Percentiles rank a stretch among this genome's conserved stretches.
Conservation (phyloP, 2,113 vertebrate species). For the Heptranchias perlo region DNA sequence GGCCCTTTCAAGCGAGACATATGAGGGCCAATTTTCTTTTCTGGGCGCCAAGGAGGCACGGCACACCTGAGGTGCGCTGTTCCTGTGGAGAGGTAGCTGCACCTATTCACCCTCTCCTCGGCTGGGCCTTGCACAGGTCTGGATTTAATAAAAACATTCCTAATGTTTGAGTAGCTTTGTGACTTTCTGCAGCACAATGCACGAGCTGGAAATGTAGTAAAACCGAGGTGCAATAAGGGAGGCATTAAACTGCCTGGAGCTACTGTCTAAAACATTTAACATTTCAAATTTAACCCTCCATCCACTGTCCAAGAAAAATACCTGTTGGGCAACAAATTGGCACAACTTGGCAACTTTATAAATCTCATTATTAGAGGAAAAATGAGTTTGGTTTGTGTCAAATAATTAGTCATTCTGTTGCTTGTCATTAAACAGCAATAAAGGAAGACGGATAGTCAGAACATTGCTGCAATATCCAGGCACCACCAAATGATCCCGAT, state of each 20-base stretch:
- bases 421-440: too few species aligned
- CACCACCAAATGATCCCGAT: neutral
- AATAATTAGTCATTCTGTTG: neutral
- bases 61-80: neutral
- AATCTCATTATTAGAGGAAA: neutral
- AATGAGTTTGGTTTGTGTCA: neutral
- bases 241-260: neutral
- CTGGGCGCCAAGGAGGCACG: neutral
- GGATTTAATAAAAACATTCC: neutral
- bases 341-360: neutral
- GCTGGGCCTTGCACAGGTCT: neutral
- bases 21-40: neutral
- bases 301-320: neutral
- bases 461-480: neutral
- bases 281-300: neutral
- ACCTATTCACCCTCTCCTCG: neutral
- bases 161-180: neutral
- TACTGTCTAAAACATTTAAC: neutral
- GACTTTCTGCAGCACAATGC: neutral
- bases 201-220: neutral
- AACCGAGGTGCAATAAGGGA: too few species aligned
- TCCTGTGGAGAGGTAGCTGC: neutral
- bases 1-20: neutral
- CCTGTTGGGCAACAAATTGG: neutral
- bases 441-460: too few species aligned